A percentile compares a stretch with the other conserved stretches of the same genome.
Evolutionary conservation across 2,113 vertebrate species (phyloP).

Genomic region (Antennarius striatus): DNA sequence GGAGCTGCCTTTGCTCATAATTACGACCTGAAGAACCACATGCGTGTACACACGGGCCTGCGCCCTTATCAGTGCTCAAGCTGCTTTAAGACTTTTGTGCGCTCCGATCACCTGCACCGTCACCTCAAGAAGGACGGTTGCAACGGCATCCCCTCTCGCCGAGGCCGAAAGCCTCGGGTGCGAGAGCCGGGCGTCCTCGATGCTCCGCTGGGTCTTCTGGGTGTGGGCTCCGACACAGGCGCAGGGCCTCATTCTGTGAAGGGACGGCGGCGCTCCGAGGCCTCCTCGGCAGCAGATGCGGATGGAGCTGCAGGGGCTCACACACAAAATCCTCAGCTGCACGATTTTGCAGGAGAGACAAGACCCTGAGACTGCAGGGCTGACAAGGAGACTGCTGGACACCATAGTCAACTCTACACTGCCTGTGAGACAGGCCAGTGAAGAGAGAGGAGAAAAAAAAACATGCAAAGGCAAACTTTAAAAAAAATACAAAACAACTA

Average conservation of each 20-base stretch:
- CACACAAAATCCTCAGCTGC: conserved; percentile 71
- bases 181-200: conserved; percentile 79
- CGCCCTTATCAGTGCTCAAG: conserved; percentile 98
- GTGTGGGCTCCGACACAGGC: conserved; percentile 46
- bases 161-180: conserved; percentile 90
- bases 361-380: conserved; percentile 68
- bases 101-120: conserved; percentile 97
- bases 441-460: conserved; percentile 64
- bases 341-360: conserved; percentile 62
- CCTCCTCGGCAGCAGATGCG: conserved; percentile 44
- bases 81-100: conserved; percentile 98
- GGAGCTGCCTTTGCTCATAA: conserved; percentile 98
- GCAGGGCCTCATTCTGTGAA: conserved; percentile 60
- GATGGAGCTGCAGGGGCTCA: conserved; percentile 61
- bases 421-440: conserved; percentile 67
- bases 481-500: conserved; percentile 69
- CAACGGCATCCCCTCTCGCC: conserved; percentile 92
- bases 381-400: conserved; percentile 65
- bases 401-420: conserved; percentile 58
- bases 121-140: conserved; percentile 99
- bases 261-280: conserved; percentile 69
- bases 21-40: conserved; percentile 99
- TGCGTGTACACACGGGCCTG: conserved; percentile 96
- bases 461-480: conserved; percentile 62
- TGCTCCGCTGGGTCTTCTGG: conserved; percentile 54